Evolutionary conservation across 2,888 invertebrate species (phyloP).

Genomic region (Diadegma fenestrale): DNA sequence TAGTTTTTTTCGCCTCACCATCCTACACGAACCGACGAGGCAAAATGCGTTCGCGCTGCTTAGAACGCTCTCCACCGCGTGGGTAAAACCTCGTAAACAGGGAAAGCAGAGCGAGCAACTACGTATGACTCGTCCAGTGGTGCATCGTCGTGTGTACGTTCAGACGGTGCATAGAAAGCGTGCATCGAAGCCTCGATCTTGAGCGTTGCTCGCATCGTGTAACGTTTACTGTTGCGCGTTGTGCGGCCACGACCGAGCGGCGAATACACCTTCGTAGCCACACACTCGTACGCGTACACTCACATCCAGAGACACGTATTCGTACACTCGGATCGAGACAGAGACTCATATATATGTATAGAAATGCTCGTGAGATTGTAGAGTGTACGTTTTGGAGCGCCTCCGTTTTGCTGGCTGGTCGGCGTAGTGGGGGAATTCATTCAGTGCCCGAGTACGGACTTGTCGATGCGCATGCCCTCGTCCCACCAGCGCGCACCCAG

Average conservation of each 20-base stretch:
- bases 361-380: conserved; percentile 1
- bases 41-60: conserved; percentile 39
- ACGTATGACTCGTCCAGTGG: conserved; percentile 33
- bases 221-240: conserved; percentile 68
- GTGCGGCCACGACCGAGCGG: conserved; percentile 63
- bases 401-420: conserved; percentile 28
- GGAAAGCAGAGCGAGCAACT: background rate
- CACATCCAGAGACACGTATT: background rate
- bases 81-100: background rate
- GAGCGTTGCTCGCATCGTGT: conserved; percentile 74
- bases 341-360: conserved; percentile 6
- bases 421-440: conserved; percentile 81
- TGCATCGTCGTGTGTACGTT: conserved; percentile 59
- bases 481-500: conserved; percentile 64
- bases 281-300: background rate
- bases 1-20: background rate
- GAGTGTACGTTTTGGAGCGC: conserved; percentile 43
- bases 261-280: background rate
- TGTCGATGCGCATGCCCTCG: conserved; percentile 79
- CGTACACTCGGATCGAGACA: background rate
- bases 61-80: conserved; percentile 22
- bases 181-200: conserved; percentile 39
- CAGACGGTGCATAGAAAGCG: conserved; percentile 44
- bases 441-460: conserved; percentile 78
- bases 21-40: background rate